Evolutionary conservation across 2,888 invertebrate species (phyloP), one percentile per base, ranked within the genome.

Genomic region (Drosophila koepferae): DNA sequence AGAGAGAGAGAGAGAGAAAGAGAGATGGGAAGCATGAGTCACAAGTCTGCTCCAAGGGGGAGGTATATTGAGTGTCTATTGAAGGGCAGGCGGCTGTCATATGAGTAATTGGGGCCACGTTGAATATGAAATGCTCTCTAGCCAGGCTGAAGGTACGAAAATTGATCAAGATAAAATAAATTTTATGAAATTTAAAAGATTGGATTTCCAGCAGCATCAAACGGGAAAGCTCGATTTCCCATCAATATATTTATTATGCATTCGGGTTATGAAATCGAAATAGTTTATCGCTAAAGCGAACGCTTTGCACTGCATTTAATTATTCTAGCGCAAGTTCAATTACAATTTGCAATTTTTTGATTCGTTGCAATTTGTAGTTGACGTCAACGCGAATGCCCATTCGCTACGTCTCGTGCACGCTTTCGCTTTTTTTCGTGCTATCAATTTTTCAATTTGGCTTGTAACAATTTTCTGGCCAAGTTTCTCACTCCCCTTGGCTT

Each of bases 81-180:
- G 87, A 86, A 81, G 82, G 72, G 62, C 72, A 66, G 72, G 83
- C 73, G 60, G 59, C 79, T 81, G 82, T 60, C 85, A 82, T 75
- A 69, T 66, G 65, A 69, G 82, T 69, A 67, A 73, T 61, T 69
- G 14, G 16, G 28, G 48, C 63, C 36, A 60, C 46, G 28, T 48
- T 44, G 60, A 63, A 69, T 69, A 28, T 44, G 14, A 74, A 65
- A 78, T 78, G 58, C 68, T 64, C 74, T 75, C 36, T 16, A 53
- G 34, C 8, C 38, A 16, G 31, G 12, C 36, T 16, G 23, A 2
- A 48, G 14, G 31, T 41, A 28, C 14, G 40, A 23, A 54, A 28
- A 38, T 23, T 41, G 34, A 53, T 34, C 41, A 20, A 43, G 34
- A 68, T 20, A 44, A 44, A 58, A 44, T 9, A 16, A 31, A 36